Evolutionary conservation across 2,113 vertebrate genomes (phyloP).

Genomic region (Mystacornis crossleyi): DNA sequence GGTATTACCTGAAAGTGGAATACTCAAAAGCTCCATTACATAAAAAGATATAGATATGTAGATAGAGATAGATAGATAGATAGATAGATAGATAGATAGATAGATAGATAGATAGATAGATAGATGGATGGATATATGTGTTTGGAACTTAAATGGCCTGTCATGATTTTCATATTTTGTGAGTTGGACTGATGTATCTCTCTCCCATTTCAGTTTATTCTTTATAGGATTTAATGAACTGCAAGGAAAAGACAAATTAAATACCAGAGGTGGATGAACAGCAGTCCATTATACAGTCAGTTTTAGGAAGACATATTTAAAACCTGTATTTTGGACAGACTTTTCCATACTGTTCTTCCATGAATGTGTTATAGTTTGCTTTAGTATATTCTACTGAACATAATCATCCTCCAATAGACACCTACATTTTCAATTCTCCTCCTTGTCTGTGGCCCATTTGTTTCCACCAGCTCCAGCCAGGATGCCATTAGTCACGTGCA

Average conservation of each 20-base stretch:
- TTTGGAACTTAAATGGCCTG: not conserved
- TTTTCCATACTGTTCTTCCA: not conserved
- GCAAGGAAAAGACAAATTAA: not conserved
- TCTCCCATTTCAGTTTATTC: constrained; percentile 12
- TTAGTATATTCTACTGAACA: not conserved
- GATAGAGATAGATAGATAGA: no score
- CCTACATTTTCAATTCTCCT: constrained; percentile 18
- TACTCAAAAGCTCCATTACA: not conserved
- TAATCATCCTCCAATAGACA: not conserved
- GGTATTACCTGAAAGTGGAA: not conserved
- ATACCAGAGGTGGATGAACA: not conserved
- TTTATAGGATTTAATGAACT: not conserved
- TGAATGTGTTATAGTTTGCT: not conserved
- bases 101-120: no score
- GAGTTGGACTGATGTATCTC: not conserved
- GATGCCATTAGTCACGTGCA: constrained; percentile 51
- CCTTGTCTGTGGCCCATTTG: constrained; percentile 30
- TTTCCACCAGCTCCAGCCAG: constrained; percentile 43
- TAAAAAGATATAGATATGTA: no score
- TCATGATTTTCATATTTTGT: not conserved
- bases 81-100: no score
- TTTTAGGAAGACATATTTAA: not conserved
- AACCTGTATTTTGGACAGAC: not conserved
- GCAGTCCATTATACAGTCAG: not conserved
- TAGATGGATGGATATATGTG: no score